phyloP scores from a whole-genome alignment of 2,113 vertebrate species.

The Megaptera novaeangliae region DNA sequence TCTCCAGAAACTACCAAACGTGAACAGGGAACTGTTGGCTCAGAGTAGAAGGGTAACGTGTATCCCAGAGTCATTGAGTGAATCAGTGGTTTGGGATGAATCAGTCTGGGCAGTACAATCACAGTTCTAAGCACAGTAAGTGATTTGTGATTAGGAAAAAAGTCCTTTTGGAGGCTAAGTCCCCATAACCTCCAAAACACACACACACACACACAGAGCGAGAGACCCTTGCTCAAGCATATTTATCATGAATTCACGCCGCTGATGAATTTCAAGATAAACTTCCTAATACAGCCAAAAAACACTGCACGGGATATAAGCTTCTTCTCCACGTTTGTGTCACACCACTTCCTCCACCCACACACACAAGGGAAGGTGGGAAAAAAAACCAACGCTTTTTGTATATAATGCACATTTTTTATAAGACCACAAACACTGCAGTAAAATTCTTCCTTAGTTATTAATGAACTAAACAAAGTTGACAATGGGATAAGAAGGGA shows the following conservation, averaged over 20 bases:
- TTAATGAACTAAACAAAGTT: conserved; percentile 53
- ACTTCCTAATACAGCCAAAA: not conserved
- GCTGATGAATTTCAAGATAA: not conserved
- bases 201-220: not conserved
- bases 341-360: not conserved
- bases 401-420: not conserved
- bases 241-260: not conserved
- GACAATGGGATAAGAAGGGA: conserved; percentile 56
- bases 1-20: conserved; percentile 25
- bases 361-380: not conserved
- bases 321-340: not conserved
- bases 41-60: not conserved
- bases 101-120: not conserved
- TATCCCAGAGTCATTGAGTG: conserved; percentile 33
- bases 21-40: conserved; percentile 20
- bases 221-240: not conserved
- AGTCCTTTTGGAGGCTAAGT: too few relatives aligned
- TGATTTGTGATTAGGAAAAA: conserved; percentile 54
- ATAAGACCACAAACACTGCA: conserved; percentile 21
- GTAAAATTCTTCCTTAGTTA: conserved; percentile 40
- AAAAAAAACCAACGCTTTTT: not conserved
- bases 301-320: not conserved
- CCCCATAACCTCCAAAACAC: conserved; percentile 14
- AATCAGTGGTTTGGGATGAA: conserved; percentile 60
- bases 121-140: conserved; percentile 60